Percentiles rank a stretch among this genome's conserved stretches.
Evolutionary conservation across 2,797 vertebrate genomes (phyloP).

Genomic region (Petrocephalus sullivani): DNA sequence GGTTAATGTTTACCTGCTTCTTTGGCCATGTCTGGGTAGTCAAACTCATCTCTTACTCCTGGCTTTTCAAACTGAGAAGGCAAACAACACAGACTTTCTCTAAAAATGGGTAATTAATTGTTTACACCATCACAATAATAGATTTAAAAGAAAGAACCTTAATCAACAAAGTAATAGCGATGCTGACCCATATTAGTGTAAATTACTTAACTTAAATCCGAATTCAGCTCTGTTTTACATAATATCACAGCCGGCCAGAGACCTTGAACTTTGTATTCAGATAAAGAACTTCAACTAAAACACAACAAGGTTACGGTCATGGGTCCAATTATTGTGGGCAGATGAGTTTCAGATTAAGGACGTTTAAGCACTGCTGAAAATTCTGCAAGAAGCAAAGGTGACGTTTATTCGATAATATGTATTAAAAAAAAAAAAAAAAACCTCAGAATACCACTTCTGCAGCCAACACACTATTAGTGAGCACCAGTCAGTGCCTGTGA

Average conservation of each 20-base stretch:
- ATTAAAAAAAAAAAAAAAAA: too few relatives aligned
- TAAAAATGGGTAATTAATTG: background rate
- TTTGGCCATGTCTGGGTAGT: conserved; percentile 90
- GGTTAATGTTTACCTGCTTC: conserved; percentile 78
- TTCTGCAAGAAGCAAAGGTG: background rate
- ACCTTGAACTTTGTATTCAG: conserved; percentile 38
- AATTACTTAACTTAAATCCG: background rate
- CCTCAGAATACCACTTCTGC: too few relatives aligned
- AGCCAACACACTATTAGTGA: too few relatives aligned
- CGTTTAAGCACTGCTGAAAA: background rate
- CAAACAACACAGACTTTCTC: conserved; percentile 2
- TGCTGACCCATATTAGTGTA: background rate
- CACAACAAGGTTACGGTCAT: background rate
- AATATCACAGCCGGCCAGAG: conserved; percentile 28
- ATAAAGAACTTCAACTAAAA: background rate
- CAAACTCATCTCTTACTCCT: conserved; percentile 49
- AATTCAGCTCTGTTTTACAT: background rate
- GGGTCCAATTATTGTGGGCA: background rate
- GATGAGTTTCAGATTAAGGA: background rate
- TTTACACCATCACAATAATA: background rate
- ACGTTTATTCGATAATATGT: background rate
- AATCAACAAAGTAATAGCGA: background rate
- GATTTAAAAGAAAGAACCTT: background rate
- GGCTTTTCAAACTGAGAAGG: conserved; percentile 80
- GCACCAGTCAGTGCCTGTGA: too few relatives aligned